Percentiles rank a stretch among this genome's conserved stretches.
These are phyloP conservation scores for Lophura nycthemera DNA, from an alignment of 2,113 vertebrate genomes.

Conservation along the genomic window DNA sequence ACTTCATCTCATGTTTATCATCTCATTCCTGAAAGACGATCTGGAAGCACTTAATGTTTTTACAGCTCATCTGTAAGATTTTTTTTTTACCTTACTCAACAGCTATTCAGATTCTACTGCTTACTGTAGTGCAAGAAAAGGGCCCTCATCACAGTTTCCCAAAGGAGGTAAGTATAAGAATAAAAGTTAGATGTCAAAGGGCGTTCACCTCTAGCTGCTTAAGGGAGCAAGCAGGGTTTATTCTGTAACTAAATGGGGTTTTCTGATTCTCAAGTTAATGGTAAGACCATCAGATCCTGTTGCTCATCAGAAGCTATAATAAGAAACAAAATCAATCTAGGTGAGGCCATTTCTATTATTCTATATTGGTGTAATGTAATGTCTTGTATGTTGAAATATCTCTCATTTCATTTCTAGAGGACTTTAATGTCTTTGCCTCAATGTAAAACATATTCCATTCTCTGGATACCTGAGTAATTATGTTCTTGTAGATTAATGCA, in stretches of 20 bases:
- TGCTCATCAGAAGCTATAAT: slow-evolving; percentile 1
- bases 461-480: background rate
- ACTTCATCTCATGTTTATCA: background rate
- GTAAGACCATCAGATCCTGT: background rate
- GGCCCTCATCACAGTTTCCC: background rate
- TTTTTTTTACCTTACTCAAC: background rate
- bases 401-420: background rate
- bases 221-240: background rate
- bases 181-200: background rate
- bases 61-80: background rate
- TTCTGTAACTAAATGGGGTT: background rate
- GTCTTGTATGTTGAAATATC: background rate
- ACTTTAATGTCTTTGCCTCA: background rate
- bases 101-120: background rate
- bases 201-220: background rate
- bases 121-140: background rate
- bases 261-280: background rate
- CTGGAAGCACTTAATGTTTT: slow-evolving; percentile 4
- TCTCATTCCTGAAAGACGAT: background rate
- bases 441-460: background rate
- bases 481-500: background rate
- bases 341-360: background rate
- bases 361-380: background rate
- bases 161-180: background rate
- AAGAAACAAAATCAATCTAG: background rate